phyloP scores from a whole-genome alignment of 2,888 invertebrate species.

The Polyploca ridens region DNA sequence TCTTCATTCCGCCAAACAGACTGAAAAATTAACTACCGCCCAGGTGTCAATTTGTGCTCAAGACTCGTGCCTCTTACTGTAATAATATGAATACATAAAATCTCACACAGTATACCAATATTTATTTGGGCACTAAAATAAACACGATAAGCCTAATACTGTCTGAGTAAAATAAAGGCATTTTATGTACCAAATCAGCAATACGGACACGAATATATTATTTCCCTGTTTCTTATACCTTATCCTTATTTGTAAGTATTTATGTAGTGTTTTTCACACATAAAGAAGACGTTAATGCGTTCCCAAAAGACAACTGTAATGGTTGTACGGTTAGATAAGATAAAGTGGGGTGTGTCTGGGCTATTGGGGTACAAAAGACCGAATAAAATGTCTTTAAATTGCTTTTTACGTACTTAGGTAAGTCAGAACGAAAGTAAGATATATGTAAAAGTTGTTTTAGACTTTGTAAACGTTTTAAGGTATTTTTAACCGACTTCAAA shows the following conservation, averaged over 20 bases:
- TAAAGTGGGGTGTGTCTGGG: neutral
- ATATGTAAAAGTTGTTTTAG: neutral
- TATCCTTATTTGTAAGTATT: neutral
- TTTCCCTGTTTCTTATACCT: neutral
- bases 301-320: constrained; percentile 6
- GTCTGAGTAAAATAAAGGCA: neutral
- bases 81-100: no score
- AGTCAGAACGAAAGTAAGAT: neutral
- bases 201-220: neutral
- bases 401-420: neutral
- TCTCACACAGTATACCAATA: no score
- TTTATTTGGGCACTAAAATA: no score
- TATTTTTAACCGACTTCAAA: no score
- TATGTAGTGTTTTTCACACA: constrained; percentile 1
- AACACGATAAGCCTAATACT: no score
- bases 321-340: neutral
- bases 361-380: neutral
- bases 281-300: constrained; percentile 1
- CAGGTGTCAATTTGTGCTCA: no score
- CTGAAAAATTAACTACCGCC: no score
- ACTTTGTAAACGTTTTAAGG: no score
- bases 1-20: no score
- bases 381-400: neutral
- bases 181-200: neutral
- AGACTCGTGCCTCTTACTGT: no score